Evolutionary conservation across 2,797 vertebrate species (phyloP).

Genomic region (Thalassophryne amazonica): DNA sequence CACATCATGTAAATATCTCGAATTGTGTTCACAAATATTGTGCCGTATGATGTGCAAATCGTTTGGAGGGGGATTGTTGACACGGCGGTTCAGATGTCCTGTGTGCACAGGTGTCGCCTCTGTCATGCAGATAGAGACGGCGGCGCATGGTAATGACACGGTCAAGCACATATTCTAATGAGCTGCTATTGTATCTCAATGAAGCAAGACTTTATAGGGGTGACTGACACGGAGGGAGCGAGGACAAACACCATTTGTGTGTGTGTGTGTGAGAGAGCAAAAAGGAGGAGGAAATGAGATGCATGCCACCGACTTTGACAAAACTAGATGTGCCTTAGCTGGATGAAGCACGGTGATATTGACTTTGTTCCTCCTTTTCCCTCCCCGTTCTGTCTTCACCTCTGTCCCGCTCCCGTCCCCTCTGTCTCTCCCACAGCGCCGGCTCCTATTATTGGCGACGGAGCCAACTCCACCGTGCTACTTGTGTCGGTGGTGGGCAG

Average conservation of each 20-base stretch:
- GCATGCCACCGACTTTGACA: slow-evolving; percentile 20
- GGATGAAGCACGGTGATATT: slow-evolving; percentile 21
- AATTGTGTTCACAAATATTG: background rate
- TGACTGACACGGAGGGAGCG: slow-evolving; percentile 28
- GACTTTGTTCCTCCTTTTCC: slow-evolving; percentile 31
- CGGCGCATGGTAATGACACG: slow-evolving; percentile 49
- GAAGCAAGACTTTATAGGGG: slow-evolving; percentile 32
- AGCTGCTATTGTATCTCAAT: slow-evolving; percentile 41
- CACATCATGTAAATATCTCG: background rate
- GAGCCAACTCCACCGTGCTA: slow-evolving; percentile 92
- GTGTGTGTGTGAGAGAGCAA: background rate
- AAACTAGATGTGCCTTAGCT: slow-evolving; percentile 9
- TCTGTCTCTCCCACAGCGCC: slow-evolving; percentile 80
- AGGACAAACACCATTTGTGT: slow-evolving; percentile 6
- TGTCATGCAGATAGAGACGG: slow-evolving; percentile 58
- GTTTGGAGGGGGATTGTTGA: background rate
- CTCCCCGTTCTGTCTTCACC: background rate
- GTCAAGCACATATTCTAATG: slow-evolving; percentile 56
- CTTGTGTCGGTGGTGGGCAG: slow-evolving; percentile 94
- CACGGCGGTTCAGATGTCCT: background rate
- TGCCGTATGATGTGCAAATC: background rate
- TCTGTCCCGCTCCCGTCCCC: background rate
- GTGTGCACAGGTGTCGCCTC: slow-evolving; percentile 53
- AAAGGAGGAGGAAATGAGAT: slow-evolving; percentile 3
- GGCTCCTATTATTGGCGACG: slow-evolving; percentile 92